Evolutionary conservation across 2,113 vertebrate species (phyloP).

Genomic region (Pristiophorus japonicus): DNA sequence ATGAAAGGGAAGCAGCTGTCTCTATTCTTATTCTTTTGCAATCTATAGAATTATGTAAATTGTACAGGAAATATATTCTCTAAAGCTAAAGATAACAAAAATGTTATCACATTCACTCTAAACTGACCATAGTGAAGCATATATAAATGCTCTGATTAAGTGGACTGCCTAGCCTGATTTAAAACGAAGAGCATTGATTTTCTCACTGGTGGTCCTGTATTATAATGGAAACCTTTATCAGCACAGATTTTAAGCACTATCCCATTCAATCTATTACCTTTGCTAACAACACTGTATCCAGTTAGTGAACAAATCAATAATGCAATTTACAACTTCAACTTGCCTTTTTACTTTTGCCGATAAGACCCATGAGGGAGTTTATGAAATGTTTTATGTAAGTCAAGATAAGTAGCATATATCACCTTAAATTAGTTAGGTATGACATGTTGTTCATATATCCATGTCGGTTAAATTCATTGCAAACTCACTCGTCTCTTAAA

Average conservation of each 20-base stretch:
- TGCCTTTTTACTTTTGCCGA: not conserved
- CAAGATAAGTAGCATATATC: not conserved
- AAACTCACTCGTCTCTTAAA: not conserved
- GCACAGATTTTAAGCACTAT: not conserved
- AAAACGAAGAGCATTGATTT: not conserved
- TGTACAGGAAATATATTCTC: not conserved
- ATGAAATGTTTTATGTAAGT: not conserved
- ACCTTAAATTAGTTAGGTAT: not conserved
- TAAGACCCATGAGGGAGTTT: not conserved
- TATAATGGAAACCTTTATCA: too few relatives aligned
- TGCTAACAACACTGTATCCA: not conserved
- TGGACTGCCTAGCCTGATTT: not conserved
- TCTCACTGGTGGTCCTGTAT: too few relatives aligned
- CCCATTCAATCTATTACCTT: not conserved
- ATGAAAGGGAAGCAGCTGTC: not conserved
- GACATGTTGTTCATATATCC: not conserved
- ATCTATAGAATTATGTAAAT: too few relatives aligned
- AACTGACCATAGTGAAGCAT: too few relatives aligned
- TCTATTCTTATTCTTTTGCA: not conserved
- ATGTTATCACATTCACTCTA: too few relatives aligned
- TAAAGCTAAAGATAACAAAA: too few relatives aligned
- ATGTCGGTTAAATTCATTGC: not conserved
- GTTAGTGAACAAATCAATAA: not conserved
- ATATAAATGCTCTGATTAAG: too few relatives aligned
- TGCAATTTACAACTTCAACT: not conserved